A percentile compares a stretch with the other conserved stretches of the same genome.
These are phyloP conservation scores for Capreolus pygargus DNA, from an alignment of 2,113 vertebrate genomes.

Conservation along the genomic window DNA sequence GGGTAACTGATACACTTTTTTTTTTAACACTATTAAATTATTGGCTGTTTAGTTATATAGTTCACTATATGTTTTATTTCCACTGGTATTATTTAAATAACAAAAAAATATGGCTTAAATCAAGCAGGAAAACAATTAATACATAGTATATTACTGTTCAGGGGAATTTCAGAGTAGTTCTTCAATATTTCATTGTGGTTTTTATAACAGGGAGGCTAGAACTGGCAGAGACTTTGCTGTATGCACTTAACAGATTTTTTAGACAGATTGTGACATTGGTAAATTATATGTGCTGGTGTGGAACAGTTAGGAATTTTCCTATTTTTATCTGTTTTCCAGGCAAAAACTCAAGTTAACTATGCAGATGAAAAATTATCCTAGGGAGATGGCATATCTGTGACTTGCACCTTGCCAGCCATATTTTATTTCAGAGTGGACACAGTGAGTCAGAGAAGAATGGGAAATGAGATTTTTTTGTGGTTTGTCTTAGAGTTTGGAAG, in stretches of 20 bases:
- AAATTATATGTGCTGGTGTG: background rate
- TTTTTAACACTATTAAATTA: background rate
- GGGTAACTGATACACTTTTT: background rate
- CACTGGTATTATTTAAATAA: conserved; percentile 1
- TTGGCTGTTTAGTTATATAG: background rate
- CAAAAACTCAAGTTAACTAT: background rate
- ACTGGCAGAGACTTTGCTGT: background rate
- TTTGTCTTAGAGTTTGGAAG: background rate
- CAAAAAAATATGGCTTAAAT: background rate
- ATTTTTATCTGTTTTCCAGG: conserved; percentile 28
- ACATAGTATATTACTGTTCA: background rate
- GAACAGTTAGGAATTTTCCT: background rate
- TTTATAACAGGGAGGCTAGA: background rate
- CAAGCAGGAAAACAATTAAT: background rate
- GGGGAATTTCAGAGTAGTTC: background rate
- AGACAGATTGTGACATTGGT: background rate
- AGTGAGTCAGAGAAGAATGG: background rate
- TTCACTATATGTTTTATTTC: background rate
- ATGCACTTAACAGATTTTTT: background rate
- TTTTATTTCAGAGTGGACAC: background rate
- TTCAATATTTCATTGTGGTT: background rate
- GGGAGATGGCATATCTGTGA: background rate
- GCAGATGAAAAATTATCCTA: background rate
- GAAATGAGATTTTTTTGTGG: background rate
- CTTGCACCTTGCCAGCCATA: background rate